A percentile compares a stretch with the other conserved stretches of the same genome.
Conservation (phyloP, 2,113 vertebrate genomes). For the Podiceps cristatus region DNA sequence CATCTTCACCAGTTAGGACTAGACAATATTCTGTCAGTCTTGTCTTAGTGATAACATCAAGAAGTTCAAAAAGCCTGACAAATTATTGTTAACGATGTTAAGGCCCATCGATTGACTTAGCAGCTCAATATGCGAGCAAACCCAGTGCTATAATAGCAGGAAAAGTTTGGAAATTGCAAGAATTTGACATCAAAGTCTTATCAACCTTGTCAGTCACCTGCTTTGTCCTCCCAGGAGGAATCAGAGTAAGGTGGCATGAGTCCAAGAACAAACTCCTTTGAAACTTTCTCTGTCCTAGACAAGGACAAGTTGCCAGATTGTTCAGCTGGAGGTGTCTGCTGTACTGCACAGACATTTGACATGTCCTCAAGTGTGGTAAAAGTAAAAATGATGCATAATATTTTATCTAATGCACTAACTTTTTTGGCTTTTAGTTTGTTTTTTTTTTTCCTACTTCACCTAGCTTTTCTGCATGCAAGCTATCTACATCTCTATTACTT, state of each 20-base stretch:
- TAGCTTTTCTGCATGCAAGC: not conserved
- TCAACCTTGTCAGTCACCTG: slow-evolving; percentile 8
- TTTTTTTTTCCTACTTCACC: not conserved
- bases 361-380: not conserved
- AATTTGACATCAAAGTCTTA: slow-evolving; percentile 1
- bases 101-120: not conserved
- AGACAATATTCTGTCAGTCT: not conserved
- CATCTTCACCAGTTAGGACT: not conserved
- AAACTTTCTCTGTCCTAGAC: slow-evolving; percentile 4
- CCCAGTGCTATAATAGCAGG: not conserved
- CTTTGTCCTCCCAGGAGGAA: not conserved
- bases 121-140: not conserved
- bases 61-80: not conserved
- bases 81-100: not conserved
- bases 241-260: not conserved
- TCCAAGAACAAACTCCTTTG: not conserved
- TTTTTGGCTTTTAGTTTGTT: not conserved
- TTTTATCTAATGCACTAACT: not conserved
- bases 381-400: not conserved
- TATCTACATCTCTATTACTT: not conserved
- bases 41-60: not conserved
- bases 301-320: slow-evolving; percentile 12
- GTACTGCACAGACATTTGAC: not conserved
- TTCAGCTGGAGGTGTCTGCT: slow-evolving; percentile 14
- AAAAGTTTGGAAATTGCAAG: not conserved